These are phyloP conservation scores for Sebastolobus altivelis DNA, from an alignment of 2,797 vertebrate genomes.

Conservation along the genomic window DNA sequence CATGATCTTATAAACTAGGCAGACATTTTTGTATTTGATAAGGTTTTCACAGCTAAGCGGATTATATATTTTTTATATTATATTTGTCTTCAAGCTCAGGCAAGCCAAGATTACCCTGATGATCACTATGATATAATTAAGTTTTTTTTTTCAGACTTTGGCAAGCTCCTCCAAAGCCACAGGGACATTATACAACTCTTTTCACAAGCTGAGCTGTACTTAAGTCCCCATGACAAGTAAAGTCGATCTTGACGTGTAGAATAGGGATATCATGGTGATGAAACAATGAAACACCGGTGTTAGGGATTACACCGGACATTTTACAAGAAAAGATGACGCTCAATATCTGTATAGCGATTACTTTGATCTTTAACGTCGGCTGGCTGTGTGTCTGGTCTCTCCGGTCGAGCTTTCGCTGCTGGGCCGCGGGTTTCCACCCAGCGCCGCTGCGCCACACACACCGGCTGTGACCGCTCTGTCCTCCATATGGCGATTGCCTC, in stretches of 20 bases:
- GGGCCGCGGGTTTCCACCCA: too few species aligned
- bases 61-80: not conserved
- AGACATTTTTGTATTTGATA: constrained; percentile 23
- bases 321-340: too few species aligned
- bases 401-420: too few species aligned
- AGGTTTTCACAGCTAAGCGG: constrained; percentile 19
- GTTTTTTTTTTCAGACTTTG: not conserved
- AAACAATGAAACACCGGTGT: too few species aligned
- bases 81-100: not conserved
- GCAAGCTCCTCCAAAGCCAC: not conserved
- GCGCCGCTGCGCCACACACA: too few species aligned
- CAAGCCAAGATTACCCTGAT: not conserved
- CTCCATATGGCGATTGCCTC: too few species aligned
- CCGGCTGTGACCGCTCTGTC: too few species aligned
- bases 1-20: constrained; percentile 12
- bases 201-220: not conserved
- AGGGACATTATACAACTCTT: not conserved
- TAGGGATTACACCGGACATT: too few species aligned
- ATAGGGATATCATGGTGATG: not conserved
- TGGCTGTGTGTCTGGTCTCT: too few species aligned
- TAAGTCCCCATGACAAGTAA: not conserved
- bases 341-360: too few species aligned
- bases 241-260: not conserved
- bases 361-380: too few species aligned
- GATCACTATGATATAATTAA: not conserved